These are phyloP conservation scores for Parotia lawesii DNA, from an alignment of 2,113 vertebrate genomes.

Conservation along the genomic window DNA sequence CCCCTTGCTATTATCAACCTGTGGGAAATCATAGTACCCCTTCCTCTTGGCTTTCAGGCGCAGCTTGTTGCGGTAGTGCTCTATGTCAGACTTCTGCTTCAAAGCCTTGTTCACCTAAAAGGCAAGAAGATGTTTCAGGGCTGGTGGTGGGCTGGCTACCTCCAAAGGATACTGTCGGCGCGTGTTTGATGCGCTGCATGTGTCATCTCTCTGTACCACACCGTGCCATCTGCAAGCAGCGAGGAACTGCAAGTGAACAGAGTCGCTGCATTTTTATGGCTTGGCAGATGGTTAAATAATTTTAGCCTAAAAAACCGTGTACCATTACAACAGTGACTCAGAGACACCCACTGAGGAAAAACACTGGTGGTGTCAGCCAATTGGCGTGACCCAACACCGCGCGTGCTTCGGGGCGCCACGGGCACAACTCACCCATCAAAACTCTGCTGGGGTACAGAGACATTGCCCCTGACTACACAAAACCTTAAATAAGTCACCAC, in stretches of 20 bases:
- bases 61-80: conserved; percentile 97
- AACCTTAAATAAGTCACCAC: background rate
- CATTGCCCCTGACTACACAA: background rate
- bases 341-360: conserved; percentile 44
- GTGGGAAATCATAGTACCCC: conserved; percentile 93
- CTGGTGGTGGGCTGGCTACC: background rate
- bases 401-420: background rate
- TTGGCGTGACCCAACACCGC: background rate
- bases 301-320: conserved; percentile 40
- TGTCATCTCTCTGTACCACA: background rate
- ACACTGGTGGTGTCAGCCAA: background rate
- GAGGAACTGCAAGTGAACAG: conserved; percentile 56
- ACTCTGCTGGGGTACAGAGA: background rate
- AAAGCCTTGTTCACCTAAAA: conserved; percentile 91
- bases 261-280: conserved; percentile 46
- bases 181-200: background rate
- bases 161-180: background rate
- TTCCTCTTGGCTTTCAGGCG: conserved; percentile 96
- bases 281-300: conserved; percentile 64
- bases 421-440: background rate
- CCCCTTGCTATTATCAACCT: conserved; percentile 75
- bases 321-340: conserved; percentile 52
- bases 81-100: conserved; percentile 98
- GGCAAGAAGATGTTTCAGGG: background rate
- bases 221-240: conserved; percentile 6